Base-by-base conservation (phyloP, 2,113 vertebrate species). In the Vombatus ursinus region DNA sequence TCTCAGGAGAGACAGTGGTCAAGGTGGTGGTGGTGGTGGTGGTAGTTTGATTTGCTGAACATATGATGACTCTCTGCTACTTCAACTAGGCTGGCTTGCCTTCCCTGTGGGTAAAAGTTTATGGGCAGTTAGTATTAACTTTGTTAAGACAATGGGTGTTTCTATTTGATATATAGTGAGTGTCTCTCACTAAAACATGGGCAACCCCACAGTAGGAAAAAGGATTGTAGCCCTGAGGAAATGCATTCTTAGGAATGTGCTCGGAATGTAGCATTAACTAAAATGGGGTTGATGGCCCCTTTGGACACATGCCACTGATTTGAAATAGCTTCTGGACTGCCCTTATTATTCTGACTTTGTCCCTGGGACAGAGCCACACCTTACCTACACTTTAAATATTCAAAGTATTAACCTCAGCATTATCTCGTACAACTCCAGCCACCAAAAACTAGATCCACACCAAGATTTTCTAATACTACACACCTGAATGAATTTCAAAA, bases 211-310 rank as follows among this genome's bases (percentile, higher is more conserved):
- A 19, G n/a, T 31, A 48, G 52, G 68, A 91, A 94, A 10, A 92
- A 50, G 89, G 90, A 90, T 48, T 8, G 50, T 49, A 50, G 49
- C 24, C n/a, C 91, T n/a, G 7, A 84, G 89, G 8, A 91, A 91
- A 84, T 94, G 61, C n/a, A 93, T 23, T 90, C 54, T 94, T 44
- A 92, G 50, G 54, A 77, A 91, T n/a, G 22, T 51, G 37, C 50
- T 93, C 50, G 50, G 52, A 48, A 50, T 10, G 3, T 5, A 61
- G 47, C 6, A 89, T 3, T 90, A n/a, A 54, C 6, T n/a, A 48
- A 8, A 92, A 1, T 53, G 37, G 37, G 7, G 22, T 14, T 84
- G 68, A 14, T 52, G 48, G 52, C 22, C 26, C n/a, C 31, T n/a
- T 50, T 44, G 53, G 92, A 49, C 16, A 12, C 24, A 37, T 50